phyloP scores from a whole-genome alignment of 2,113 vertebrate genomes.

The Crypturellus undulatus region DNA sequence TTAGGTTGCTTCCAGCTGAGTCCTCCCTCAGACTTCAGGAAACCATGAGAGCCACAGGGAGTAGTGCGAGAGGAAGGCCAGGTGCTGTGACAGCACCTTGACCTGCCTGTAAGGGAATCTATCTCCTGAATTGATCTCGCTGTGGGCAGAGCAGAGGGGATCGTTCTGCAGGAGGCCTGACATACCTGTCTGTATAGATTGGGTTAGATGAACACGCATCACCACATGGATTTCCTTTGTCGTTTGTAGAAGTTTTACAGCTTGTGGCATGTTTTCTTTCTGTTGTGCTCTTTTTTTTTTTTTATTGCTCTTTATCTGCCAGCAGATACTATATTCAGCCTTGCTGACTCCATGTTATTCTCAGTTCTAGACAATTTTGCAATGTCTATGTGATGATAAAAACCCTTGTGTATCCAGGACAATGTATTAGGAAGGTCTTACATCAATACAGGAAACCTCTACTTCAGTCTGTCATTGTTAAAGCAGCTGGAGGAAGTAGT shows the following conservation, averaged over 20 bases:
- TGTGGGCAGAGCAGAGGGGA: neutral
- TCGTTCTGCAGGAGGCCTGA: neutral
- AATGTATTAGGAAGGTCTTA: neutral
- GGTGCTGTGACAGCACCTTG: neutral
- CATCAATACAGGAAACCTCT: neutral
- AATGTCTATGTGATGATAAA: neutral
- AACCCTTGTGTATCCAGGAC: neutral
- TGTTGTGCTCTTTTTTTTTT: neutral
- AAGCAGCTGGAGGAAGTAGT: neutral
- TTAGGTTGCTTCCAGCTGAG: neutral
- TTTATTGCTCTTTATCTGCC: neutral
- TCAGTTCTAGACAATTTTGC: neutral
- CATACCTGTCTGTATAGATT: neutral
- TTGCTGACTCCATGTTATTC: neutral
- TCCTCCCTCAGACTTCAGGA: neutral
- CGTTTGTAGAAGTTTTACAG: neutral
- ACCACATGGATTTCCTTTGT: neutral
- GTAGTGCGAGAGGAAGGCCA: neutral
- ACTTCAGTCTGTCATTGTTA: neutral
- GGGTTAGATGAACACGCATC: too few species aligned
- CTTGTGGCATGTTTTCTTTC: neutral
- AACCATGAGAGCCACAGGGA: rapidly evolving
- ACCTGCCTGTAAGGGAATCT: neutral
- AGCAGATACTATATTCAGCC: neutral
- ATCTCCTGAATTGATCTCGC: neutral